phyloP scores from a whole-genome alignment of 2,797 vertebrate genomes.

The Danio kyathit region DNA sequence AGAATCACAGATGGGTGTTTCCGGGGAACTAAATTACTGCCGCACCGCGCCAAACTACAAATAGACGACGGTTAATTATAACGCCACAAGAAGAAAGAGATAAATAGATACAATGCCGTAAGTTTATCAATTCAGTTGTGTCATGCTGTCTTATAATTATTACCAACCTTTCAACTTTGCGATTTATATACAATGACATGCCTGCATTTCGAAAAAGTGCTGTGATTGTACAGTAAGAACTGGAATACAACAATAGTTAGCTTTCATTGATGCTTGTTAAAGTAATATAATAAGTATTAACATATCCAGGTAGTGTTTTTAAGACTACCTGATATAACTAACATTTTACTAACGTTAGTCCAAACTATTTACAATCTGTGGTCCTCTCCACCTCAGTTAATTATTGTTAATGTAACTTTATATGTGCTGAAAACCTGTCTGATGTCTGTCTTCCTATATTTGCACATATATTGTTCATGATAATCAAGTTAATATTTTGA shows the following conservation, averaged over 20 bases:
- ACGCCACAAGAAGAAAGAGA: not conserved
- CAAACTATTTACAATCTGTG: too few relatives aligned
- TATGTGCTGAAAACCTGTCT: too few relatives aligned
- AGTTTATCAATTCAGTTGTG: conserved; percentile 13
- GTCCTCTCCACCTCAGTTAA: too few relatives aligned
- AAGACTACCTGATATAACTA: not conserved
- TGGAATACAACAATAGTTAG: not conserved
- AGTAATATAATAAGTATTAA: not conserved
- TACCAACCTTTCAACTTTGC: not conserved
- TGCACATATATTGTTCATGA: too few relatives aligned
- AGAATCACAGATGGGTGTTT: conserved; percentile 26
- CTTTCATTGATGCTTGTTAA: not conserved
- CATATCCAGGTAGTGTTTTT: not conserved
- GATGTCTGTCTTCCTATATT: too few relatives aligned
- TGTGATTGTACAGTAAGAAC: not conserved
- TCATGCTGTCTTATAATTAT: not conserved
- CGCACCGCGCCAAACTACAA: conserved; percentile 62
- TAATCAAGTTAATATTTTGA: too few relatives aligned
- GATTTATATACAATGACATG: not conserved
- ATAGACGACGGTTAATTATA: not conserved
- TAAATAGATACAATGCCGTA: conserved; percentile 49
- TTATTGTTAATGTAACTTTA: too few relatives aligned
- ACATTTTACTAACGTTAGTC: too few relatives aligned
- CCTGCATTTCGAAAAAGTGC: not conserved
- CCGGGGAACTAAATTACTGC: conserved; percentile 37